Conservation (phyloP, 2,113 vertebrate genomes). For the Rhynchomys soricoides region DNA sequence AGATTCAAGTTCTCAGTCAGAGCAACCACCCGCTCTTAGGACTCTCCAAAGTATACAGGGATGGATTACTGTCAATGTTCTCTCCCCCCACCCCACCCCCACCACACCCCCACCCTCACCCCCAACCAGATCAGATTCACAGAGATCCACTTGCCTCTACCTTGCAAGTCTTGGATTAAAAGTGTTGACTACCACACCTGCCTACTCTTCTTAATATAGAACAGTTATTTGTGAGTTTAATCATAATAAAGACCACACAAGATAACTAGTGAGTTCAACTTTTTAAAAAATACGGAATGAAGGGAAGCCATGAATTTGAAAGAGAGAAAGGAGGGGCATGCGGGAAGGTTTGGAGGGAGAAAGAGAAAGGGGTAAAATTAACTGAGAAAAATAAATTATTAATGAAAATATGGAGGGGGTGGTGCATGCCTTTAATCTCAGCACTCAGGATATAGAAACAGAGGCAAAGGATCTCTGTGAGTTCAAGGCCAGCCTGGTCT, state of each 20-base stretch:
- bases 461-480: neutral
- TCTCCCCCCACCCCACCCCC: accelerated
- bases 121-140: neutral
- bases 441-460: neutral
- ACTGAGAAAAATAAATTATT: neutral
- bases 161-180: neutral
- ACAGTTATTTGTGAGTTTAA: conserved; percentile 30
- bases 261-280: neutral
- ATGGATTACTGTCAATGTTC: conserved; percentile 20
- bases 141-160: neutral
- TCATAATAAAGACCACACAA: conserved; percentile 6
- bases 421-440: neutral
- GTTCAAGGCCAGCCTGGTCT: no score
- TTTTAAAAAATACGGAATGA: neutral
- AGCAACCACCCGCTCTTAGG: neutral
- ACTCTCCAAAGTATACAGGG: neutral
- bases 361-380: neutral
- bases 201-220: neutral
- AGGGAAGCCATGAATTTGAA: neutral
- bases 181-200: neutral
- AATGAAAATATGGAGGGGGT: neutral
- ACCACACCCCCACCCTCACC: accelerated
- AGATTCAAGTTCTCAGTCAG: neutral
- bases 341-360: neutral
- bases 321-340: neutral